A percentile compares a stretch with the other conserved stretches of the same genome.
These are phyloP conservation scores for Pseudococcus jackbeardsleyi DNA, from an alignment of 2,888 invertebrate genomes.

Conservation along the genomic window DNA sequence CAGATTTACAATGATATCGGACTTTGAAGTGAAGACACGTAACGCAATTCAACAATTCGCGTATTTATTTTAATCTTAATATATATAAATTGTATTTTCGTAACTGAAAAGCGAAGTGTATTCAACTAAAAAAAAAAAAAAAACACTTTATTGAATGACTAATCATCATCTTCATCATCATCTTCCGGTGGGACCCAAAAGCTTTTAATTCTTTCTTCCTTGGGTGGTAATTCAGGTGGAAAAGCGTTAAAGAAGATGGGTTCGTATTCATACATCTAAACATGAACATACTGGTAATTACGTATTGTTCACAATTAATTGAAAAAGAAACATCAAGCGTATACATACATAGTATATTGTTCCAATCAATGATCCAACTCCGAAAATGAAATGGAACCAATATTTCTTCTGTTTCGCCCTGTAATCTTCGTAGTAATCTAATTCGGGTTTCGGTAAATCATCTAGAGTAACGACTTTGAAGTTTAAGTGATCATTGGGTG, in stretches of 20 bases:
- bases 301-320: neutral
- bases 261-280: conserved; percentile 52
- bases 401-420: conserved; percentile 54
- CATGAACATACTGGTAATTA: neutral
- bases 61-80: too few species aligned
- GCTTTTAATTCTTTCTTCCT: conserved; percentile 64
- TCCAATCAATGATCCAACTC: neutral
- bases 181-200: conserved; percentile 56
- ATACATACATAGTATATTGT: conserved; percentile 53
- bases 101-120: conserved; percentile 35
- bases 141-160: conserved; percentile 2
- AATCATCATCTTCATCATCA: conserved; percentile 63
- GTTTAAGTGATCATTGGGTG: conserved; percentile 61
- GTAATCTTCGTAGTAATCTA: conserved; percentile 56
- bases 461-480: conserved; percentile 54
- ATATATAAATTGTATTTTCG: too few species aligned
- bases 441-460: conserved; percentile 58
- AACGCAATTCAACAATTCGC: too few species aligned
- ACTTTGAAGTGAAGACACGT: too few species aligned
- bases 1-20: too few species aligned
- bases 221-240: conserved; percentile 58
- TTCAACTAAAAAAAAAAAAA: conserved; percentile 34
- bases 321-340: neutral
- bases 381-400: conserved; percentile 55
- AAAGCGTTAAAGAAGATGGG: conserved; percentile 46